Percentiles rank a stretch among this genome's conserved stretches.
These are phyloP conservation scores for Junonia oenone DNA, from an alignment of 2,888 invertebrate genomes.

Conservation along the genomic window DNA sequence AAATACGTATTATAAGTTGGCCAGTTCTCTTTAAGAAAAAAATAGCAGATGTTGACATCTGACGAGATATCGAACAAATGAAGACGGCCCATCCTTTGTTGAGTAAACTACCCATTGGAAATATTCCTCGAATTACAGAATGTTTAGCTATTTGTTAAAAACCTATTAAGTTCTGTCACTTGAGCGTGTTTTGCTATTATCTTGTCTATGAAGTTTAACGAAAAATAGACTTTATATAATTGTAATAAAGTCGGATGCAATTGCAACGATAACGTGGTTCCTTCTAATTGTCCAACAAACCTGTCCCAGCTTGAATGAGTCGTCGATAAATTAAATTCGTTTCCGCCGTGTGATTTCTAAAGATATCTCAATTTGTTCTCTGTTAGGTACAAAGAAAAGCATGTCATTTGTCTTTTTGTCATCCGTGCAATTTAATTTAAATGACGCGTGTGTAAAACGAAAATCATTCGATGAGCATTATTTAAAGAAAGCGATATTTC, in stretches of 20 bases:
- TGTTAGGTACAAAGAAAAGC: conserved; percentile 44
- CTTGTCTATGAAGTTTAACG: conserved; percentile 17
- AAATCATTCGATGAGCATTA: conserved; percentile 5
- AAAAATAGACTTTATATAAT: conserved; percentile 32
- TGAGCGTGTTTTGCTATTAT: not conserved
- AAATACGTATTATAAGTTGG: conserved; percentile 68
- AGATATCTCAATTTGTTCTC: conserved; percentile 74
- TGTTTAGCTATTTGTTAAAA: conserved; percentile 78
- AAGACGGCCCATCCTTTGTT: conserved; percentile 62
- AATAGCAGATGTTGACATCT: conserved; percentile 71
- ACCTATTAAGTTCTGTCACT: conserved; percentile 63
- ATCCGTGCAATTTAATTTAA: conserved; percentile 35
- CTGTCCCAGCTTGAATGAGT: conserved; percentile 63
- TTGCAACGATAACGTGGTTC: conserved; percentile 36
- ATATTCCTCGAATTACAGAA: conserved; percentile 73
- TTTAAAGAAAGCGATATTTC: not conserved
- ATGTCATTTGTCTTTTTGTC: conserved; percentile 39
- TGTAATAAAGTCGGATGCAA: conserved; percentile 28
- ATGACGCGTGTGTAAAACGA: conserved; percentile 43
- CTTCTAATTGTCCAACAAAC: conserved; percentile 68
- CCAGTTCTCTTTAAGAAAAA: conserved; percentile 59
- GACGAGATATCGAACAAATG: conserved; percentile 58
- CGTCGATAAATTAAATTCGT: conserved; percentile 77
- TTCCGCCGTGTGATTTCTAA: conserved; percentile 72
- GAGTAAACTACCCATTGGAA: conserved; percentile 67